A percentile compares a stretch with the other conserved stretches of the same genome.
These are phyloP conservation scores for Rutilus rutilus DNA, from an alignment of 2,113 vertebrate species.

Conservation along the genomic window DNA sequence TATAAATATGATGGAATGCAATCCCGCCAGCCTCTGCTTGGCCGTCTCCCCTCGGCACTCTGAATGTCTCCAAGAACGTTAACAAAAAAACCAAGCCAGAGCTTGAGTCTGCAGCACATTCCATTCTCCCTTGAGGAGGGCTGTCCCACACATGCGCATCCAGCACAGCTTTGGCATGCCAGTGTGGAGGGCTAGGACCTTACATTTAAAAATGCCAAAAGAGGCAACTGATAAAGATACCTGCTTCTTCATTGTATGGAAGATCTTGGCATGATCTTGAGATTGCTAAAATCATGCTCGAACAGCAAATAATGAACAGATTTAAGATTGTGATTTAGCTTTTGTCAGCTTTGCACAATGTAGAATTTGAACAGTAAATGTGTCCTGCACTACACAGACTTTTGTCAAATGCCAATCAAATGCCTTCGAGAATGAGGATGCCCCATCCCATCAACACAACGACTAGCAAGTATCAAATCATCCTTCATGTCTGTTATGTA, in stretches of 20 bases:
- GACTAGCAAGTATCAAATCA: background rate
- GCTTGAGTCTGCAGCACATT: constrained; percentile 59
- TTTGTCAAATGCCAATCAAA: background rate
- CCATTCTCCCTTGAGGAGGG: constrained; percentile 53
- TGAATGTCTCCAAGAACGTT: constrained; percentile 53
- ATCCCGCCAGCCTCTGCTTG: constrained; percentile 53
- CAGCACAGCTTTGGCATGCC: constrained; percentile 35
- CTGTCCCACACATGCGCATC: constrained; percentile 44
- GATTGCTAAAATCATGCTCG: background rate
- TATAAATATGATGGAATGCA: constrained; percentile 69
- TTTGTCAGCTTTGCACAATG: background rate
- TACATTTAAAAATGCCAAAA: background rate
- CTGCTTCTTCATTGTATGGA: background rate
- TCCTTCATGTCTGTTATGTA: background rate
- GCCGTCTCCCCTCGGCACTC: constrained; percentile 43
- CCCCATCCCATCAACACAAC: background rate
- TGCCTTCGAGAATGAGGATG: background rate
- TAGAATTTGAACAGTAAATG: background rate
- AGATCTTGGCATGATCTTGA: background rate
- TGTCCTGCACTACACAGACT: background rate
- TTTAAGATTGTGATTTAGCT: background rate
- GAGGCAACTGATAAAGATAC: background rate
- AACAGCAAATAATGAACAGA: background rate
- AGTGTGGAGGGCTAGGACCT: constrained; percentile 14
- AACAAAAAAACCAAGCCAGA: constrained; percentile 27